Percentiles rank a stretch among this genome's conserved stretches.
These are phyloP conservation scores for Trichopria drosophilae DNA, from an alignment of 2,888 invertebrate genomes.

Conservation along the genomic window DNA sequence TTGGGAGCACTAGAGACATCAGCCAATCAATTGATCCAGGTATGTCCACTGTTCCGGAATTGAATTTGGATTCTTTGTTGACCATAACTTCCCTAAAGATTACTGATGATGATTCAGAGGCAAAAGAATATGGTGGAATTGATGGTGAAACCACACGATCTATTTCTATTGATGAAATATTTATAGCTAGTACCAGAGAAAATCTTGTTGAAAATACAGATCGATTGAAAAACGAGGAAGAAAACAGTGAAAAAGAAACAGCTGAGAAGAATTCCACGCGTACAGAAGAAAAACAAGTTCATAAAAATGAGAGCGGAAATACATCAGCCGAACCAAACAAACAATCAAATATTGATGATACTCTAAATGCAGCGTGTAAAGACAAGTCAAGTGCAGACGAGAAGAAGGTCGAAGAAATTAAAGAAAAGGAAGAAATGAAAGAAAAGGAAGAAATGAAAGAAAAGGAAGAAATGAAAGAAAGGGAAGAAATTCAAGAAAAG, in stretches of 20 bases:
- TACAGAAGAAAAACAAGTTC: too few species aligned
- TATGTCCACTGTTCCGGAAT: constrained; percentile 48
- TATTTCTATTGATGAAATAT: too few species aligned
- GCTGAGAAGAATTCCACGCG: too few species aligned
- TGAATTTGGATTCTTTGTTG: constrained; percentile 50
- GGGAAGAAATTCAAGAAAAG: constrained; percentile 12
- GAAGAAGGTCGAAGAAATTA: not conserved
- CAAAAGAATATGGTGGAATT: constrained; percentile 13
- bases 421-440: constrained; percentile 20
- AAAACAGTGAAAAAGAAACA: constrained; percentile 14
- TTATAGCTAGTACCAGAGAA: too few species aligned
- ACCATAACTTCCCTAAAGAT: constrained; percentile 49
- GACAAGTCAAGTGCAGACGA: constrained; percentile 1
- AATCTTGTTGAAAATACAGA: not conserved
- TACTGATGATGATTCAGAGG: constrained; percentile 36
- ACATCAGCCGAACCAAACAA: too few species aligned
- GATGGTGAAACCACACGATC: too few species aligned
- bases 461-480: constrained; percentile 21
- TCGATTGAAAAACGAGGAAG: not conserved
- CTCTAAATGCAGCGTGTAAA: too few species aligned
- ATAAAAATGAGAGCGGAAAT: too few species aligned
- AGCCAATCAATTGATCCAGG: constrained; percentile 40
- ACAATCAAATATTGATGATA: too few species aligned
- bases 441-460: constrained; percentile 25
- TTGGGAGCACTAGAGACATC: too few species aligned